Evolutionary conservation across 2,797 vertebrate species (phyloP).

Genomic region (Oreochromis mossambicus): DNA sequence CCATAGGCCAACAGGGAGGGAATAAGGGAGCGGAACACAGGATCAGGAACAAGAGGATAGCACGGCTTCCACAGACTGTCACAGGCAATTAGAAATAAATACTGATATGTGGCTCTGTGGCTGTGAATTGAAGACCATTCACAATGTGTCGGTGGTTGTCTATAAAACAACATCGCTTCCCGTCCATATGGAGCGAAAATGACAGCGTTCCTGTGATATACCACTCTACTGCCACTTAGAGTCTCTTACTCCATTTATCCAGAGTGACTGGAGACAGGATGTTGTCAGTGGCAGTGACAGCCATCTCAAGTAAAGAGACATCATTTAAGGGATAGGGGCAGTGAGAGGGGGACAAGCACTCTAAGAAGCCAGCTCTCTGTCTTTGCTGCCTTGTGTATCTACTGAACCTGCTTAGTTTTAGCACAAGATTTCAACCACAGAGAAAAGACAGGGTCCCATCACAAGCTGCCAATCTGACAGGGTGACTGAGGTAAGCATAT

Average conservation of each 20-base stretch:
- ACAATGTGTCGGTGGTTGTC: constrained; percentile 26
- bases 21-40: constrained; percentile 21
- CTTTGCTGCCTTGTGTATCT: not conserved
- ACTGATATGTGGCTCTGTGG: constrained; percentile 32
- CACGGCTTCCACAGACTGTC: constrained; percentile 32
- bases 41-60: constrained; percentile 22
- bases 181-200: constrained; percentile 22
- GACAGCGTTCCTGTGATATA: constrained; percentile 21
- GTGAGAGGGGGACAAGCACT: constrained; percentile 32
- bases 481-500: constrained; percentile 24
- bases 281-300: constrained; percentile 54
- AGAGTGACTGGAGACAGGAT: constrained; percentile 26
- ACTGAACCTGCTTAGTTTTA: constrained; percentile 5
- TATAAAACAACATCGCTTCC: constrained; percentile 23
- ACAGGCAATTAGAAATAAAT: constrained; percentile 51
- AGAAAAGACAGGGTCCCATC: constrained; percentile 33
- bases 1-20: constrained; percentile 32
- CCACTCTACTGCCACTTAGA: constrained; percentile 26
- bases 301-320: constrained; percentile 55
- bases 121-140: constrained; percentile 22
- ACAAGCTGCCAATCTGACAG: constrained; percentile 51
- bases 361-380: constrained; percentile 15
- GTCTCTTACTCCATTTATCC: constrained; percentile 30
- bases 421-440: constrained; percentile 58
- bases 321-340: constrained; percentile 59